These are phyloP conservation scores for Eupithecia subfuscata DNA, from an alignment of 2,888 invertebrate genomes.

Conservation along the genomic window DNA sequence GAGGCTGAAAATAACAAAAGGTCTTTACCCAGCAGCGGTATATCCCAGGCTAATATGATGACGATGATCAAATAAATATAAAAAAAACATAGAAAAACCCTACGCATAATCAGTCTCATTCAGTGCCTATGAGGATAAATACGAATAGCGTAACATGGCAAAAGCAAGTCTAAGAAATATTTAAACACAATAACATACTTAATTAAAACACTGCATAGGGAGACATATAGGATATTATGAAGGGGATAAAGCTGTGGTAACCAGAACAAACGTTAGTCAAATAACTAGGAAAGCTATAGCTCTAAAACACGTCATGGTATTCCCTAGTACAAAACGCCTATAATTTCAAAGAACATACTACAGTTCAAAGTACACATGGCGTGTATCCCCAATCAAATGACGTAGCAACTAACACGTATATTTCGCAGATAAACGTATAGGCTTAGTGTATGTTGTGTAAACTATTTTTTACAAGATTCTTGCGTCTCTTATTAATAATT, in stretches of 20 bases:
- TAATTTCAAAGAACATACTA: background rate
- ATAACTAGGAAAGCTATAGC: background rate
- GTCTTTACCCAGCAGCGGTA: background rate
- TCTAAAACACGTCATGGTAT: conserved; percentile 3
- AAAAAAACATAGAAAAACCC: background rate
- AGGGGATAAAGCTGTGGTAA: background rate
- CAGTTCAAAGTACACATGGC: conserved; percentile 1
- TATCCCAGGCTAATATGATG: background rate
- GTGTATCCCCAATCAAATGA: conserved; percentile 1
- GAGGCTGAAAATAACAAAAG: background rate
- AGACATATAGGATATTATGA: background rate
- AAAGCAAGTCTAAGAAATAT: background rate
- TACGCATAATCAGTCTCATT: background rate
- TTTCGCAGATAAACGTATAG: background rate
- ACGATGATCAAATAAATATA: background rate
- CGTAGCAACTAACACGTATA: background rate
- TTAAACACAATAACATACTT: background rate
- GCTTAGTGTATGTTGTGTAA: background rate
- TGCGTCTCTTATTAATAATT: background rate
- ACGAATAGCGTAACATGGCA: background rate
- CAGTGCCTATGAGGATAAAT: background rate
- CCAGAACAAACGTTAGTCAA: background rate
- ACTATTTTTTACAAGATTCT: background rate
- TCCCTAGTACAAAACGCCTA: background rate
- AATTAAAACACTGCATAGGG: background rate